A percentile compares a stretch with the other conserved stretches of the same genome.
phyloP scores from a whole-genome alignment of 2,888 invertebrate species.

The Sesamia inferens region DNA sequence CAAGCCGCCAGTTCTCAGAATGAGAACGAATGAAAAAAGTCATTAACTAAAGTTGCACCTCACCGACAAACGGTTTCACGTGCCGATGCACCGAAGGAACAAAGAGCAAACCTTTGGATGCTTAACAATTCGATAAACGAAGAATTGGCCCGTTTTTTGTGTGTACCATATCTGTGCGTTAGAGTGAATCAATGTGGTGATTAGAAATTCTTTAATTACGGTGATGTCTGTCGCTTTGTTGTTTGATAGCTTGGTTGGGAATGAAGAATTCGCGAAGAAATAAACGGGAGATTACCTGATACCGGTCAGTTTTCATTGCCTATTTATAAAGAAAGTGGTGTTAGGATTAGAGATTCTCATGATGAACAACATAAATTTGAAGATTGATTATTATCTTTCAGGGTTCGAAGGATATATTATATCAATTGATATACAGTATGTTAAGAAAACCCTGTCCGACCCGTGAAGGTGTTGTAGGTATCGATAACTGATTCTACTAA shows the following conservation, averaged over 20 bases:
- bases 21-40: constrained; percentile 84
- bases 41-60: constrained; percentile 77
- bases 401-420: no score
- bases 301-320: constrained; percentile 28
- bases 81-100: constrained; percentile 85
- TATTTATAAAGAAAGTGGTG: constrained; percentile 14
- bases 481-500: no score
- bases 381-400: no score
- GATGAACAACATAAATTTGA: constrained; percentile 12
- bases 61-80: constrained; percentile 87
- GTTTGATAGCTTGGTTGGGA: constrained; percentile 55
- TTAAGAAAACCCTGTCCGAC: no score
- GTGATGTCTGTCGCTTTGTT: constrained; percentile 61
- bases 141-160: constrained; percentile 71
- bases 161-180: constrained; percentile 68
- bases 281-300: constrained; percentile 22
- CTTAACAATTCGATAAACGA: constrained; percentile 81
- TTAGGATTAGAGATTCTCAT: neutral
- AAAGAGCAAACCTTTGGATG: constrained; percentile 77
- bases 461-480: no score
- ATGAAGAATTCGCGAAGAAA: constrained; percentile 42
- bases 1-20: constrained; percentile 87
- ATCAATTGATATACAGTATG: no score
- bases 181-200: constrained; percentile 65
- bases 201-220: constrained; percentile 65